phyloP scores from a whole-genome alignment of 2,888 invertebrate species.

The Pilophorus perplexus region DNA sequence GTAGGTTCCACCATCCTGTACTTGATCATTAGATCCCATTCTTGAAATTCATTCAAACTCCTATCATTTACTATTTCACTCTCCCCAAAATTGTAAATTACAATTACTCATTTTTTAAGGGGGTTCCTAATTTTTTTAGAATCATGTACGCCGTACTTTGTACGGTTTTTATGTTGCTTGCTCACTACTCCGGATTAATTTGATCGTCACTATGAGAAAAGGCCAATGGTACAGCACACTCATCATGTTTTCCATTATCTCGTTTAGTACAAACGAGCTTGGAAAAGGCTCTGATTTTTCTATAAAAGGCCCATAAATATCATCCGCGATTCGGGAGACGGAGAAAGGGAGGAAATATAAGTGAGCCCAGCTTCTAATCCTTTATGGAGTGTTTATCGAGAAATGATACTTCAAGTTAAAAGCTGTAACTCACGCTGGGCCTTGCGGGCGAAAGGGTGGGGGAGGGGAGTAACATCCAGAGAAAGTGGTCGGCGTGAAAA shows the following conservation, averaged over 20 bases:
- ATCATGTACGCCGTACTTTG: too few relatives aligned
- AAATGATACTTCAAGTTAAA: slow-evolving; percentile 39
- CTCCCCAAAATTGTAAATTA: too few relatives aligned
- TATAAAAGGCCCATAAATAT: slow-evolving; percentile 7
- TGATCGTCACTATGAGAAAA: not conserved
- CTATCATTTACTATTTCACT: too few relatives aligned
- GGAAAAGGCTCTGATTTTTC: not conserved
- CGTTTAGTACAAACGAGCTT: not conserved
- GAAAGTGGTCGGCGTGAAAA: slow-evolving; percentile 23
- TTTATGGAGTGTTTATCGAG: slow-evolving; percentile 40
- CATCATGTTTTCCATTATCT: not conserved
- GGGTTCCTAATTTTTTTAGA: too few relatives aligned
- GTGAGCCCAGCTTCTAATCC: slow-evolving; percentile 26
- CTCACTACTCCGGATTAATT: too few relatives aligned
- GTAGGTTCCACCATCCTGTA: too few relatives aligned
- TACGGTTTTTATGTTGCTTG: too few relatives aligned
- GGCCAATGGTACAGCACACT: not conserved
- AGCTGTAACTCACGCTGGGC: slow-evolving; percentile 32
- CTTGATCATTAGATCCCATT: too few relatives aligned
- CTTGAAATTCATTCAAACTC: too few relatives aligned
- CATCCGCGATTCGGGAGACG: not conserved
- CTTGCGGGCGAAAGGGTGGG: too few relatives aligned
- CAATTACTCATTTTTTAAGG: too few relatives aligned
- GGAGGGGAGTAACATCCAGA: too few relatives aligned
- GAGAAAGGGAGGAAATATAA: not conserved